A percentile compares a stretch with the other conserved stretches of the same genome.
Conservation (phyloP, 2,797 vertebrate species). For the Oceanodroma leucorhoa region DNA sequence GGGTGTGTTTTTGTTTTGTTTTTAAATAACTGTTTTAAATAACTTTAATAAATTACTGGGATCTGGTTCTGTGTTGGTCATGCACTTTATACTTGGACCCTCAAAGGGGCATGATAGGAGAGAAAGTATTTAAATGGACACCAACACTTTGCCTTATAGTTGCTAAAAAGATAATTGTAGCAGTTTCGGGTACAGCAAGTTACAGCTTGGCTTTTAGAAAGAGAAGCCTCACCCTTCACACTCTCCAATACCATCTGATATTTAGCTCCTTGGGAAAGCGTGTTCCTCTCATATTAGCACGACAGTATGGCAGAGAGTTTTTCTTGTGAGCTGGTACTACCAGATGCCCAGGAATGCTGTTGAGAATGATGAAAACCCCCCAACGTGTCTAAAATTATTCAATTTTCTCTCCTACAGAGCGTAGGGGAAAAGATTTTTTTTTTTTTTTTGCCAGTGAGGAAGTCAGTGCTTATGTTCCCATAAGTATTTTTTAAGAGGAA, state of each 20-base stretch:
- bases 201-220: constrained; percentile 44
- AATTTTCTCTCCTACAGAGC: neutral
- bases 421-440: neutral
- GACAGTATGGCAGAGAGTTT: neutral
- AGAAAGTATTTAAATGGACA: neutral
- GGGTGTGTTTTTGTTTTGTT: neutral
- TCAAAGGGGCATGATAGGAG: neutral
- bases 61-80: neutral
- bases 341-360: neutral
- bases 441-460: neutral
- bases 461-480: neutral
- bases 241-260: neutral
- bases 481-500: neutral
- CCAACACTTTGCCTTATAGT: neutral
- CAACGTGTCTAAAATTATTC: constrained; percentile 15
- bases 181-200: constrained; percentile 22
- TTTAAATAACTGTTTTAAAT: neutral
- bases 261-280: neutral
- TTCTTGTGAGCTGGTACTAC: neutral
- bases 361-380: neutral
- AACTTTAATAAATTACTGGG: neutral
- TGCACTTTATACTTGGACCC: neutral
- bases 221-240: neutral
- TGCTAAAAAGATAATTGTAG: constrained; percentile 3
- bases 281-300: neutral